Evolutionary conservation across 1,140 invertebrate genomes (phyloP), one percentile per base, ranked within the genome.

Genomic region (Drosophila jambulina): DNA sequence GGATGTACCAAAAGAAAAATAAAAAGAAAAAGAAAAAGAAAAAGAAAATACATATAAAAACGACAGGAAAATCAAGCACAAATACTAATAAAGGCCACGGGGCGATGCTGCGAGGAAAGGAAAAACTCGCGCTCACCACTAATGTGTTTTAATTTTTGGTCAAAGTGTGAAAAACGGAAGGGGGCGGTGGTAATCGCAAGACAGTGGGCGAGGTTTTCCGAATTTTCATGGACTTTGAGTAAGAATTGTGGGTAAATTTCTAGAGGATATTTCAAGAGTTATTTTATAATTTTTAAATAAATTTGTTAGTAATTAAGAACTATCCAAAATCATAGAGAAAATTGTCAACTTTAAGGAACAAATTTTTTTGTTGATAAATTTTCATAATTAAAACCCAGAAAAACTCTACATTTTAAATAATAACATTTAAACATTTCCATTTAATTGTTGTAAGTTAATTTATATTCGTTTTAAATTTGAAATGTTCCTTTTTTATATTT

Each of bases 141-240:
- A 86, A 85, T 85, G 82, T 82, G 75, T 58, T 69, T 74, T 80
- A 82, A 78, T 78, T 72, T 80, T 83, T 48, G 49, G 62, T 82
- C 77, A 78, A 78, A 71, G 62, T 78, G 61, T 67, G 51, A 61
- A 49, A 48, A 36, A 23, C 36, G 21, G 25, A 38, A 51, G 4
- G 19, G 21, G 21, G 48, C 38, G 19, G 27, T 23, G 32, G 13
- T 38, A 54, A 54, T 54, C 53, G 34, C 53, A 17, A 54, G 21
- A 56, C 53, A 38, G 27, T 19, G 61, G 53, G n/a, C 25, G 8
- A 25, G 8, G 27, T 17, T 13, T 15, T 25, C 1, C 4, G 10
- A n/a, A 57, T 53, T 63, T 40, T 17, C 25, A 13, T 13, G 8
- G 6, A 13, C 7, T 21, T 53, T n/a, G 4, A 25, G 15, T 6